A percentile compares a stretch with the other conserved stretches of the same genome.
Conservation (phyloP, 1,140 invertebrate genomes). For the Halesus radiatus region DNA sequence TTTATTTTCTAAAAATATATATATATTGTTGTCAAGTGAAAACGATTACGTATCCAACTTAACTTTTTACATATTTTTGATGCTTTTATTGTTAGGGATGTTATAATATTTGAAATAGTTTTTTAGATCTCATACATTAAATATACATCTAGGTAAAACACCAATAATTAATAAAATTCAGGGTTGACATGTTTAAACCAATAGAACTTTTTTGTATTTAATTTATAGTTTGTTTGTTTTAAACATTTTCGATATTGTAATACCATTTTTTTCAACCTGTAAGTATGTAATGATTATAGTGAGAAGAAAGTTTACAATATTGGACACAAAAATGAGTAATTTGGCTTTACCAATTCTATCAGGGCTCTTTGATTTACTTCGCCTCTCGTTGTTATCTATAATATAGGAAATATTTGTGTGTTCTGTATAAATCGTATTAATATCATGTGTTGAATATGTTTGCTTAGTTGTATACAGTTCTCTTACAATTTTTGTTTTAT, state of each 20-base stretch:
- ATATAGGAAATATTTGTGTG: constrained; percentile 37
- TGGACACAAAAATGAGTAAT: constrained; percentile 3
- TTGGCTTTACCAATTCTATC: constrained; percentile 61
- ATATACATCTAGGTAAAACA: too few relatives aligned
- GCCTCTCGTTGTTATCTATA: constrained; percentile 61
- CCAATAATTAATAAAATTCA: background rate
- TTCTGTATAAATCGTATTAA: constrained; percentile 14
- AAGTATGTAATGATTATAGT: background rate
- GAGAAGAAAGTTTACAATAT: constrained; percentile 4
- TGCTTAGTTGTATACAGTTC: too few relatives aligned
- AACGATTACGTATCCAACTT: too few relatives aligned
- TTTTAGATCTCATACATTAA: too few relatives aligned
- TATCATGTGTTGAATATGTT: too few relatives aligned
- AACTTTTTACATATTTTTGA: too few relatives aligned
- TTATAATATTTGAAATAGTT: too few relatives aligned
- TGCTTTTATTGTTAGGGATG: too few relatives aligned
- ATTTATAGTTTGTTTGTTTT: constrained; percentile 7
- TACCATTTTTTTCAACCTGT: constrained; percentile 20
- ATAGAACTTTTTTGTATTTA: background rate
- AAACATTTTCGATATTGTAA: constrained; percentile 8
- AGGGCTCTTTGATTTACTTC: constrained; percentile 60
- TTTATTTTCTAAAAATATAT: too few relatives aligned
- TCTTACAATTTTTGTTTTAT: too few relatives aligned
- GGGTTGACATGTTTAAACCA: constrained; percentile 20
- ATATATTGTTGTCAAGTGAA: too few relatives aligned